phyloP scores from a whole-genome alignment of 1,140 invertebrate genomes.

The Drosophila kikkawai region DNA sequence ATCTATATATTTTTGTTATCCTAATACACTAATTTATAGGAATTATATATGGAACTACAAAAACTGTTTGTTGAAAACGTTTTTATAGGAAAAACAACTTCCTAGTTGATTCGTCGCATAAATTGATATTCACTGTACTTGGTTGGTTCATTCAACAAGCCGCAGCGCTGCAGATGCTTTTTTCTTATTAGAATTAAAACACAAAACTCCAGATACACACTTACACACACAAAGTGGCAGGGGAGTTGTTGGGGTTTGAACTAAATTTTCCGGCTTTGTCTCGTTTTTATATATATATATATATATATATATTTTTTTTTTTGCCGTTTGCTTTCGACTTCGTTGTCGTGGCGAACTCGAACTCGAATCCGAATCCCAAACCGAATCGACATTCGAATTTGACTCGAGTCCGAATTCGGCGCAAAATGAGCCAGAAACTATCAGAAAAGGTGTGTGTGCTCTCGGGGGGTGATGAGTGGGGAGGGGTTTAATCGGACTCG shows the following conservation, averaged over 20 bases:
- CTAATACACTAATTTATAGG: no score
- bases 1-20: no score
- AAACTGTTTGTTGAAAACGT: background rate
- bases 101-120: background rate
- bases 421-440: constrained; percentile 75
- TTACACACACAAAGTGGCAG: constrained; percentile 6
- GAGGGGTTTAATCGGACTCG: constrained; percentile 34
- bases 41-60: no score
- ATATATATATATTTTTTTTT: constrained; percentile 3
- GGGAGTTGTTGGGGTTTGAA: constrained; percentile 26
- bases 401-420: constrained; percentile 51
- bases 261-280: constrained; percentile 48
- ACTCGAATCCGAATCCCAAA: constrained; percentile 14
- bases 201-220: constrained; percentile 53
- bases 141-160: constrained; percentile 17
- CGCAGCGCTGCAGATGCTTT: constrained; percentile 57
- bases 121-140: constrained; percentile 13
- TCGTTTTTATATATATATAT: constrained; percentile 24
- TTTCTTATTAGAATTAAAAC: constrained; percentile 75
- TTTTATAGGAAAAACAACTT: background rate
- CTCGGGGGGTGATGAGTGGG: background rate
- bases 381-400: constrained; percentile 35
- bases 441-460: constrained; percentile 45
- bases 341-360: background rate
- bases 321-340: constrained; percentile 1